Conservation (phyloP, 2,797 vertebrate species). For the Remorina albescens region DNA sequence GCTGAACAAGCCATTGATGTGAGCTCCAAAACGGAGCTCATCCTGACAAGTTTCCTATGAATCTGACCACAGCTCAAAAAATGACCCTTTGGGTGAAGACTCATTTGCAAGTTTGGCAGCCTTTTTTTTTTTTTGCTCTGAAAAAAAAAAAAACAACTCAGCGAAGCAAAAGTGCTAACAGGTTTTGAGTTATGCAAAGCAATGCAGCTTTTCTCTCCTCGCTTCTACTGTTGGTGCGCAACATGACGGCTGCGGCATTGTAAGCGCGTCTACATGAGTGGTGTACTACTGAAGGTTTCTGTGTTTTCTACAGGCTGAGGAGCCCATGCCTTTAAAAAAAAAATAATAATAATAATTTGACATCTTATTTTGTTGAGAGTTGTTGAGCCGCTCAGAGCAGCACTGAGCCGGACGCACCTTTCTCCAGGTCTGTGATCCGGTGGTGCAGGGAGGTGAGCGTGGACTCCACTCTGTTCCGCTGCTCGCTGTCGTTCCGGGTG, state of each 20-base stretch:
- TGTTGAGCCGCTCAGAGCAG: not conserved
- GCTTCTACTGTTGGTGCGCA: slow-evolving; percentile 54
- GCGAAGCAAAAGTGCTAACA: slow-evolving; percentile 48
- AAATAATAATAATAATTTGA: not conserved
- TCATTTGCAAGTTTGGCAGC: not conserved
- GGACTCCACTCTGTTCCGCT: slow-evolving; percentile 93
- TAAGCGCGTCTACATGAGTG: not conserved
- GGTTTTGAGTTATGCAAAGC: slow-evolving; percentile 79
- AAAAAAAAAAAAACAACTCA: slow-evolving; percentile 21
- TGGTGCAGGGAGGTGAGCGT: slow-evolving; percentile 95
- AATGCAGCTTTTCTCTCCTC: slow-evolving; percentile 74
- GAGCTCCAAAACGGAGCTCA: slow-evolving; percentile 29
- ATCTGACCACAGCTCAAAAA: slow-evolving; percentile 13
- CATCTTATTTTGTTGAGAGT: not conserved
- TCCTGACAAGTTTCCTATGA: slow-evolving; percentile 46
- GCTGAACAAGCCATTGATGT: slow-evolving; percentile 21
- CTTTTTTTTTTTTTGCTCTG: not conserved
- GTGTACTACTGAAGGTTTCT: not conserved
- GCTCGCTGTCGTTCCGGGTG: slow-evolving; percentile 90
- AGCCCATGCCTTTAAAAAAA: not conserved
- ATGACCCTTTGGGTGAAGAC: not conserved
- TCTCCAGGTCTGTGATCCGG: slow-evolving; percentile 96
- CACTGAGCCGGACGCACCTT: slow-evolving; percentile 84
- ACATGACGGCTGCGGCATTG: slow-evolving; percentile 71
- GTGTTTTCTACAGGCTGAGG: too few species aligned